Percentiles rank a stretch among this genome's conserved stretches.
Evolutionary conservation across 1,140 invertebrate species (phyloP).

Genomic region (Phthorimaea operculella): DNA sequence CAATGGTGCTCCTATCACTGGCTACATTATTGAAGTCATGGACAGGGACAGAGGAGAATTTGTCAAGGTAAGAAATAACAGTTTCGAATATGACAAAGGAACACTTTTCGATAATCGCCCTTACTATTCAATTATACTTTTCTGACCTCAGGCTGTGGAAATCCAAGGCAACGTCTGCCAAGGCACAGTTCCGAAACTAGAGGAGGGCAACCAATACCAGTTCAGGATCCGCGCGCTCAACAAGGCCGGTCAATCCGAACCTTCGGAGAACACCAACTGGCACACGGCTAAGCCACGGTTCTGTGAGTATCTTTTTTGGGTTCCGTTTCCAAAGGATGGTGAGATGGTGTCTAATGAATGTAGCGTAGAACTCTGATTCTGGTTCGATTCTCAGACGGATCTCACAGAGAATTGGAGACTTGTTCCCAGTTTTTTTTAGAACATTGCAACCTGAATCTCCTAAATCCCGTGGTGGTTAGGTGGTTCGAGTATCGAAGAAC

Average conservation of each 20-base stretch:
- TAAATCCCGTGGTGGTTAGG: no score
- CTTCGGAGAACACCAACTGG: slow-evolving; percentile 93
- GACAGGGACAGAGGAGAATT: slow-evolving; percentile 71
- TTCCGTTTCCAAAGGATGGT: no score
- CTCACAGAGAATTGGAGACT: no score
- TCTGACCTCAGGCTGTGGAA: slow-evolving; percentile 79
- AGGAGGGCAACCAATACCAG: slow-evolving; percentile 95
- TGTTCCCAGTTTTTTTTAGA: no score
- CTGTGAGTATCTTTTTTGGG: slow-evolving; percentile 74
- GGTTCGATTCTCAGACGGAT: no score
- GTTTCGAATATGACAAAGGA: slow-evolving; percentile 2
- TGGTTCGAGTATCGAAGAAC: no score
- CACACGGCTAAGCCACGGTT: slow-evolving; percentile 95
- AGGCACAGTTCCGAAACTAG: slow-evolving; percentile 87
- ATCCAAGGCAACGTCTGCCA: slow-evolving; percentile 81
- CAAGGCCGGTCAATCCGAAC: slow-evolving; percentile 95
- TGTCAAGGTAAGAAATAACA: slow-evolving; percentile 67
- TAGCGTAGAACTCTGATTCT: no score
- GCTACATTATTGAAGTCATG: slow-evolving; percentile 87
- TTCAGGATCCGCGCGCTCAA: slow-evolving; percentile 96
- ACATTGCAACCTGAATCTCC: no score
- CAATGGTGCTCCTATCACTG: slow-evolving; percentile 95
- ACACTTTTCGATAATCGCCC: background rate
- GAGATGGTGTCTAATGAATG: no score
- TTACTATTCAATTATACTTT: background rate